Evolutionary conservation across 2,797 vertebrate genomes (phyloP).

Genomic region (Arrhamphus sclerolepis): DNA sequence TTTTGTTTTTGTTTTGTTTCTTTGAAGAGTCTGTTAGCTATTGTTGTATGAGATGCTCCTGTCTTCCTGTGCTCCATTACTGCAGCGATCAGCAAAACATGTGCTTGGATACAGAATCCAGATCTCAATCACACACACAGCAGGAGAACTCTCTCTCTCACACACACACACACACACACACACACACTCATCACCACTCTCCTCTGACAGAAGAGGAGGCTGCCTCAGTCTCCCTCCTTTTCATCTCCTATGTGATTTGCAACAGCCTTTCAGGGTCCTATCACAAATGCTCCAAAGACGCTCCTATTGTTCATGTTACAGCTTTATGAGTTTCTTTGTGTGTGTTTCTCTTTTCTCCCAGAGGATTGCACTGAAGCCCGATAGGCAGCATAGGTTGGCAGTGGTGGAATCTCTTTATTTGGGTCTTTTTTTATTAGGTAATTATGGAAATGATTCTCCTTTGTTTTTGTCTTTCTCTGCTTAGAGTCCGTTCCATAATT

Average conservation of each 20-base stretch:
- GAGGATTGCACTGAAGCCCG: slow-evolving; percentile 52
- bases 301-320: slow-evolving; percentile 61
- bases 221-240: slow-evolving; percentile 41
- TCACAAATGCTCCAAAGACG: slow-evolving; percentile 56
- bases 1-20: too few relatives aligned
- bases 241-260: slow-evolving; percentile 64
- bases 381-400: slow-evolving; percentile 58
- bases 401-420: slow-evolving; percentile 62
- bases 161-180: slow-evolving; percentile 3
- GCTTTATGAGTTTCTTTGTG: slow-evolving; percentile 68
- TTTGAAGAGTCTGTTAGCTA: too few relatives aligned
- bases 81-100: slow-evolving; percentile 20
- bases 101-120: slow-evolving; percentile 17
- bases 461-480: slow-evolving; percentile 67
- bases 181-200: slow-evolving; percentile 30
- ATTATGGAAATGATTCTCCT: slow-evolving; percentile 75
- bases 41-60: too few relatives aligned
- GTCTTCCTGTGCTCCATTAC: slow-evolving; percentile 5
- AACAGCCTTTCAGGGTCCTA: slow-evolving; percentile 61
- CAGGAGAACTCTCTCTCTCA: slow-evolving; percentile 11
- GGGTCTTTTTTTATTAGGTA: slow-evolving; percentile 55
- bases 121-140: slow-evolving; percentile 43
- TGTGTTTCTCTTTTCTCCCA: slow-evolving; percentile 45
- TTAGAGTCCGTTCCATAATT: slow-evolving; percentile 60
- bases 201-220: slow-evolving; percentile 23